Evolutionary conservation across 2,113 vertebrate genomes (phyloP).

Genomic region (Speoplatyrhinus poulsoni): DNA sequence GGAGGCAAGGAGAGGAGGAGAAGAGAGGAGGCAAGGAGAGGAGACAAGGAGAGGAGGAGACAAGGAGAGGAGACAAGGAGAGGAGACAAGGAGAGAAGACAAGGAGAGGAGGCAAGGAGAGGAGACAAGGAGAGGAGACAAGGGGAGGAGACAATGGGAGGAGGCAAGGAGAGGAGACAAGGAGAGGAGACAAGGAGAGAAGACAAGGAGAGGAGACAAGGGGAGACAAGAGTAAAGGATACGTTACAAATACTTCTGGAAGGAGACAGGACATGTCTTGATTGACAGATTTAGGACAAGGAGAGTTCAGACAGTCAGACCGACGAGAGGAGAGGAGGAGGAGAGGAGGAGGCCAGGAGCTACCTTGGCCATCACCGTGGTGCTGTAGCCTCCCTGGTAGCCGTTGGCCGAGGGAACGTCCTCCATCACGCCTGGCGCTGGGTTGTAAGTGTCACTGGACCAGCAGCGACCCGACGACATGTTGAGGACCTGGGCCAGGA

Average conservation of each 20-base stretch:
- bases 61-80: too few relatives aligned
- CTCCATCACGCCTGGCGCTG: slow-evolving; percentile 97
- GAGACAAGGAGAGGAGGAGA: too few relatives aligned
- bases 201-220: neutral
- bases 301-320: neutral
- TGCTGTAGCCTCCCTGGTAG: slow-evolving; percentile 95
- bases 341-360: neutral
- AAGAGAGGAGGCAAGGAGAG: too few relatives aligned
- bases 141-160: too few relatives aligned
- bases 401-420: slow-evolving; percentile 95
- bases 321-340: neutral
- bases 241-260: too few relatives aligned
- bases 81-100: too few relatives aligned
- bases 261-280: slow-evolving; percentile 6
- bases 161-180: too few relatives aligned
- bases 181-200: neutral
- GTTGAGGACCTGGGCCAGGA: slow-evolving; percentile 92
- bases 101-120: too few relatives aligned
- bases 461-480: slow-evolving; percentile 97
- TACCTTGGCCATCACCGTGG: slow-evolving; percentile 94
- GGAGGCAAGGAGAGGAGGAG: neutral
- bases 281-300: neutral
- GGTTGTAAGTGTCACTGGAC: slow-evolving; percentile 97
- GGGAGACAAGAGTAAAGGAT: neutral
- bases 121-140: too few relatives aligned